Conservation (phyloP, 2,888 invertebrate species). For the Drosophila borborema region DNA sequence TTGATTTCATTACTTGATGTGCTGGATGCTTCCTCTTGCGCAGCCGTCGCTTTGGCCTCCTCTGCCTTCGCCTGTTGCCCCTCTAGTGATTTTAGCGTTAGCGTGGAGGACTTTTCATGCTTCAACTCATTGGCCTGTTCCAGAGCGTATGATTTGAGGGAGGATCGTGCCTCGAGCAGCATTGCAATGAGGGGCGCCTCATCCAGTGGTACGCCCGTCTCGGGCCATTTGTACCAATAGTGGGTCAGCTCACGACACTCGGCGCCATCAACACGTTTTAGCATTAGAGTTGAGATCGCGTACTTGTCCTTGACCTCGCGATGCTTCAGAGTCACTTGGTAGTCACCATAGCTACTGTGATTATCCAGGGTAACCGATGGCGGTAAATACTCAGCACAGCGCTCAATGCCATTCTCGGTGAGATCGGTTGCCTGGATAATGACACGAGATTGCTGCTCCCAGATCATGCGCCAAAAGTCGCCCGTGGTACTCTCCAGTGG, state of each 20-base stretch:
- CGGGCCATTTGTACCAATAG: slow-evolving; percentile 97
- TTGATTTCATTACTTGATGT: slow-evolving; percentile 75
- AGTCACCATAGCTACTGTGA: slow-evolving; percentile 94
- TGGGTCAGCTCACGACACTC: slow-evolving; percentile 95
- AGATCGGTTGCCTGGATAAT: slow-evolving; percentile 96
- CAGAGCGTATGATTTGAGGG: slow-evolving; percentile 82
- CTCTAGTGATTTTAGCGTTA: slow-evolving; percentile 61
- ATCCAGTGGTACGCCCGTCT: slow-evolving; percentile 92
- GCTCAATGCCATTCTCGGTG: slow-evolving; percentile 94
- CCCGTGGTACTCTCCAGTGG: slow-evolving; percentile 93
- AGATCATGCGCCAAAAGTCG: slow-evolving; percentile 98
- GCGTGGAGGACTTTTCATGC: slow-evolving; percentile 70
- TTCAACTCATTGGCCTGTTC: slow-evolving; percentile 83
- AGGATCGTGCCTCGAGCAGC: slow-evolving; percentile 91
- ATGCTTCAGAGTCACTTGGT: slow-evolving; percentile 92
- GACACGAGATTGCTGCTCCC: slow-evolving; percentile 96
- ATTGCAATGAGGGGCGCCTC: slow-evolving; percentile 94
- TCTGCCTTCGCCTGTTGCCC: slow-evolving; percentile 33
- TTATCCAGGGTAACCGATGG: slow-evolving; percentile 96
- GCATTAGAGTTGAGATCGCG: slow-evolving; percentile 93
- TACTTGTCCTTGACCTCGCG: slow-evolving; percentile 96
- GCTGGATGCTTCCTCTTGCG: slow-evolving; percentile 53
- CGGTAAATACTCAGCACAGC: slow-evolving; percentile 96
- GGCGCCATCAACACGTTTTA: slow-evolving; percentile 93
- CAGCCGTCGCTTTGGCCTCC: slow-evolving; percentile 25